A percentile compares a stretch with the other conserved stretches of the same genome.
Evolutionary conservation across 2,797 vertebrate species (phyloP).

Genomic region (Apogon talboti): DNA sequence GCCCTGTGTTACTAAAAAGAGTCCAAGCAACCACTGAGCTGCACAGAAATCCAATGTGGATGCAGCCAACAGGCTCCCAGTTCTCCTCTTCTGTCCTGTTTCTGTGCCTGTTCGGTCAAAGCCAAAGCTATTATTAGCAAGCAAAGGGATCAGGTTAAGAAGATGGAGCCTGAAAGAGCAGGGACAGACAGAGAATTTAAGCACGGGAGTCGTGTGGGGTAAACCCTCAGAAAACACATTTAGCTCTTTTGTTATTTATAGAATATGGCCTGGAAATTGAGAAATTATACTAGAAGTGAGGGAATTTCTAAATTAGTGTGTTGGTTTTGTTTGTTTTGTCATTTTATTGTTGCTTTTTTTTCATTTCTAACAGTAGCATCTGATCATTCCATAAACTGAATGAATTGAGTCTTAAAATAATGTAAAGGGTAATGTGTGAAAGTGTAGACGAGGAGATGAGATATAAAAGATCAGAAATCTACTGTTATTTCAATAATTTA

Average conservation of each 20-base stretch:
- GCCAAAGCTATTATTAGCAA: slow-evolving; percentile 62
- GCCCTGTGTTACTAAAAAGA: slow-evolving; percentile 25
- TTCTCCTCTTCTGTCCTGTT: slow-evolving; percentile 50
- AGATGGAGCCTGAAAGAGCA: slow-evolving; percentile 50
- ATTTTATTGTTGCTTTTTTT: background rate
- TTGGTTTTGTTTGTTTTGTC: background rate
- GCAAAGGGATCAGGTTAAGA: slow-evolving; percentile 55
- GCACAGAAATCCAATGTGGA: slow-evolving; percentile 59
- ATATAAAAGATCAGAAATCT: too few species aligned
- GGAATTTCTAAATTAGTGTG: background rate
- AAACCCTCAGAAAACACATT: slow-evolving; percentile 29
- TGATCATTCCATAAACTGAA: too few species aligned
- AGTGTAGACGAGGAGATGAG: too few species aligned
- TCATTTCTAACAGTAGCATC: too few species aligned
- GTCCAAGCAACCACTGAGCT: slow-evolving; percentile 42
- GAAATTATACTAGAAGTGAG: background rate
- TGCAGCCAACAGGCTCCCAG: slow-evolving; percentile 42
- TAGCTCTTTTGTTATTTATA: slow-evolving; percentile 13
- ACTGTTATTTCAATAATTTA: too few species aligned
- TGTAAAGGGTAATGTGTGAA: too few species aligned
- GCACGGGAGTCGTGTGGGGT: slow-evolving; percentile 1
- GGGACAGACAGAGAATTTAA: slow-evolving; percentile 30
- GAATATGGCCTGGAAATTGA: background rate
- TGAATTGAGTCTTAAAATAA: too few species aligned
- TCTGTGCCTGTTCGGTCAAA: slow-evolving; percentile 43